Evolutionary conservation across 2,888 invertebrate species (phyloP), one percentile per base, ranked within the genome.

Genomic region (Hesperia comma): DNA sequence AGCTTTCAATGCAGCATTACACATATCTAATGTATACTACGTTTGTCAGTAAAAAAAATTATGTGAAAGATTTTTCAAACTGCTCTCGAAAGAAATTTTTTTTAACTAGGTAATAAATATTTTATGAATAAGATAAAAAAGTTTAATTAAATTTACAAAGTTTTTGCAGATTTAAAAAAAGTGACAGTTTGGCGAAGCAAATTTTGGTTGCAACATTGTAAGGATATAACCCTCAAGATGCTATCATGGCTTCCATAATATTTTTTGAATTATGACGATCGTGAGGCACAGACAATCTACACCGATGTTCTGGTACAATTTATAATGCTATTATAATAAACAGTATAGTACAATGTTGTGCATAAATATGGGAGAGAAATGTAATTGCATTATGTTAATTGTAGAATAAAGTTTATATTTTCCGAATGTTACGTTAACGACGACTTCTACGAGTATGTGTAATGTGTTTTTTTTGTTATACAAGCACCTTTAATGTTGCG

Each of bases 301-400:
- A 71, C 72, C 78, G 79, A 78, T 80, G 81, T 79, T 77, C 73
- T 73, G 74, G 73, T 76, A 68, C 71, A 75, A 79, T 83, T 83
- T 82, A 84, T 80, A 75, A 76, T 72, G 78, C 79, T 74, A 81
- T 83, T 83, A 81, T 79, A 81, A 79, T 77, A 76, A 78, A 75
- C 74, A 73, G 74, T 75, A 73, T 73, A 76, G 76, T 74, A 63
- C 70, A 57, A 69, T 68, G 68, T 72, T 71, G 74, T 60, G 77
- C 73, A 76, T 77, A 76, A 77, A 77, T 75, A 69, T 71, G 76
- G 71, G 71, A 77, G 77, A 76, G 75, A 74, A 75, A 77, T 71
- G 70, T n/a, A n/a, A 68, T 70, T 74, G 58, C 72, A 64, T 75
- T 69, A 73, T 74, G 72, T 75, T 73, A 72, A 75, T 75, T 74